These are phyloP conservation scores for cattle (Bos taurus) DNA, from an alignment of 2,113 vertebrate genomes.

Conservation along the genomic window DNA sequence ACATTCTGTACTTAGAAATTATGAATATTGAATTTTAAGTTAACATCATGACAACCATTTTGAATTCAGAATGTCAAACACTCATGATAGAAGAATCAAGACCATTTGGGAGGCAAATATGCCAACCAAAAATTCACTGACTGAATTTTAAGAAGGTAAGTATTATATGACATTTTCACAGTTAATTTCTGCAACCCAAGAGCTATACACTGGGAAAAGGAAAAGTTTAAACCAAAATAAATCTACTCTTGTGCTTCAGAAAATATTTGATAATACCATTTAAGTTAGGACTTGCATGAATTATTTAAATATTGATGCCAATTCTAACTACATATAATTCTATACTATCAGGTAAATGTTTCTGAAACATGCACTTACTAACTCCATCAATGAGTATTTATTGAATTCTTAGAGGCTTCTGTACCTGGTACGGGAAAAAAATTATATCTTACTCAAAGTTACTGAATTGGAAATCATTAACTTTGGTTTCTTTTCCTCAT, in stretches of 20 bases:
- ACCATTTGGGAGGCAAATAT: background rate
- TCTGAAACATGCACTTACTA: constrained; percentile 24
- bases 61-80: background rate
- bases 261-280: constrained; percentile 15
- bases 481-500: background rate
- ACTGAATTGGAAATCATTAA: background rate
- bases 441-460: background rate
- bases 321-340: constrained; percentile 27
- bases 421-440: background rate
- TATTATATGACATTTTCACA: constrained; percentile 7
- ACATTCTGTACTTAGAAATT: constrained; percentile 69
- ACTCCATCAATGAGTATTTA: constrained; percentile 16
- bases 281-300: background rate
- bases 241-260: background rate
- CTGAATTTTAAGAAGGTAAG: background rate
- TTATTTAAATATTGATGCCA: constrained; percentile 41
- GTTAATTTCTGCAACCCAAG: constrained; percentile 30
- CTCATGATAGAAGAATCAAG: background rate
- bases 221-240: constrained; percentile 43
- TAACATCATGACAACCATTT: background rate
- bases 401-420: background rate
- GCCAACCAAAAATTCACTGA: background rate
- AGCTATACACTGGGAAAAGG: background rate
- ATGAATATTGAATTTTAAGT: background rate
- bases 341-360: background rate